Evolutionary conservation across 2,888 invertebrate genomes (phyloP), one percentile per base, ranked within the genome.

Genomic region (Cantharis flavilabris): DNA sequence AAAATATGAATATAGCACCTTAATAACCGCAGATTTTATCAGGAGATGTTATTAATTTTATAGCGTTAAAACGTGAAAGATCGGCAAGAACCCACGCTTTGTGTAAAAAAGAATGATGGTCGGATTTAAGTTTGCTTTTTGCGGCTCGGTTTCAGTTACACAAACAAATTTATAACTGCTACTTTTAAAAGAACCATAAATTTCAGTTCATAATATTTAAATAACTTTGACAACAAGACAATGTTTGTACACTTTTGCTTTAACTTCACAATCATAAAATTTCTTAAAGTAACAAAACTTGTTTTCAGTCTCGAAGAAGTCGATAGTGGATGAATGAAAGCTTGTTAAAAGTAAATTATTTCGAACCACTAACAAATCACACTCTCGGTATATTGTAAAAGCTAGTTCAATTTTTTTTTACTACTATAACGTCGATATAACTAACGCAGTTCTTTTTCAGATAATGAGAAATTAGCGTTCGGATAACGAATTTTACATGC

Each of bases 121-220:
- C 69, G 79, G 80, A 80, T 79, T 81, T 78, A 80, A 77, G 75
- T 78, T 80, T 76, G 79, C 79, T 79, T 80, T 82, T 79, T 82
- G 77, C 80, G 81, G 79, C 77, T 70, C 69, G 77, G 79, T 76
- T 79, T 80, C 77, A 73, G 76, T 81, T 80, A 80, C 80, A 79
- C 77, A 79, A 76, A 80, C 80, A 81, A 81, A 81, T 81, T 81
- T 81, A 81, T 81, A 80, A 80, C 77, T 76, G 76, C 77, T 77
- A 75, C 77, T 76, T 79, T 80, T 79, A 80, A 80, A 79, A 80
- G 79, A 77, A 76, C 79, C 76, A 80, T 81, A 81, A 80, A 81
- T 81, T 80, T 77, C 71, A 69, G 64, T 16, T 67, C 79, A 72
- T 75, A 80, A 80, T 80, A 80, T 80, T 80, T 75, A 72, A 75